Evolutionary conservation across 2,797 vertebrate species (phyloP).

Genomic region (Fratercula arctica): DNA sequence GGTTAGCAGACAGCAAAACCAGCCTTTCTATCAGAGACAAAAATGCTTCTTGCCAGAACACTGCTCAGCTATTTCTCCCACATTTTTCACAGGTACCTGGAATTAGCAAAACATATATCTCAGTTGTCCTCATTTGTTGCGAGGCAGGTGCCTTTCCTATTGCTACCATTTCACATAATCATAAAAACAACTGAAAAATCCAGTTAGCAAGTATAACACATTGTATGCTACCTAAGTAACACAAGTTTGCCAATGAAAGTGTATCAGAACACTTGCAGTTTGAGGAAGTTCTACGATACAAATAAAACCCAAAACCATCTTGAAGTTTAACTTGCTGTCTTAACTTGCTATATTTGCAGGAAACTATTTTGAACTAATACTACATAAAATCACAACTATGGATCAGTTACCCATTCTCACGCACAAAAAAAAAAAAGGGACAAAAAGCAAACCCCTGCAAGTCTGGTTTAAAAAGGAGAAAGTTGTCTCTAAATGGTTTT

Average conservation of each 20-base stretch:
- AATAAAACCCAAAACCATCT: neutral
- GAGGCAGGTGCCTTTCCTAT: neutral
- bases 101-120: rapidly evolving
- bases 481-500: neutral
- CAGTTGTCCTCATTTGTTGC: neutral
- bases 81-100: neutral
- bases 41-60: neutral
- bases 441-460: neutral
- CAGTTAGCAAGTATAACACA: neutral
- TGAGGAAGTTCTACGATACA: neutral
- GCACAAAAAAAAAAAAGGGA: neutral
- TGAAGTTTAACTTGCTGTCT: neutral
- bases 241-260: neutral
- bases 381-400: neutral
- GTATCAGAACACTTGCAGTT: neutral
- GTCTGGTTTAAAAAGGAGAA: neutral
- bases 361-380: neutral
- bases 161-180: neutral
- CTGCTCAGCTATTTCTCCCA: neutral
- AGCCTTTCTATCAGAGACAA: neutral
- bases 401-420: neutral
- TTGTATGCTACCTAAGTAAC: neutral
- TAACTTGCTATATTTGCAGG: neutral
- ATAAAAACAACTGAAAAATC: neutral
- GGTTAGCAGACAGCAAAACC: neutral